phyloP scores from a whole-genome alignment of 2,888 invertebrate species.

The Hypsopygia costalis region DNA sequence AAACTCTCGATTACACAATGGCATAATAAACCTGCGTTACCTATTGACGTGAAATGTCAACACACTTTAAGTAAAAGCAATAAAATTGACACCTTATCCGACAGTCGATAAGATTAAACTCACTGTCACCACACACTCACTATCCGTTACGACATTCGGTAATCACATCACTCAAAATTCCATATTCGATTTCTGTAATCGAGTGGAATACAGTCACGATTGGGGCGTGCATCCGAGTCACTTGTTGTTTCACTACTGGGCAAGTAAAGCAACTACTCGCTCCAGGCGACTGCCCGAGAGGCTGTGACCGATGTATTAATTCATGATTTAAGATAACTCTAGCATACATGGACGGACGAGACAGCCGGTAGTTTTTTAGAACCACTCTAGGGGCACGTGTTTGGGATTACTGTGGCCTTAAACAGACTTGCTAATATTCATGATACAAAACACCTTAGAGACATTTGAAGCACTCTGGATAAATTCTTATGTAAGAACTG shows the following conservation, averaged over 20 bases:
- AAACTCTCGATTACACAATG: too few species aligned
- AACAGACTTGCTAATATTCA: slow-evolving; percentile 1
- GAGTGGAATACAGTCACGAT: slow-evolving; percentile 13
- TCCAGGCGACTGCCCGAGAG: slow-evolving; percentile 19
- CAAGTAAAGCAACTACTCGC: slow-evolving; percentile 23
- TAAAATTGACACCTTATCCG: not conserved
- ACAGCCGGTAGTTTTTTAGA: slow-evolving; percentile 35
- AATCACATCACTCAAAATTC: slow-evolving; percentile 16
- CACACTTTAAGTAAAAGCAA: not conserved
- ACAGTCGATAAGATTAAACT: not conserved
- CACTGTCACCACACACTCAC: not conserved
- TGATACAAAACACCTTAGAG: slow-evolving; percentile 1
- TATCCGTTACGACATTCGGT: not conserved
- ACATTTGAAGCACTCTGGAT: not conserved
- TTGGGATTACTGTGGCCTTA: slow-evolving; percentile 17
- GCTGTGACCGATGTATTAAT: slow-evolving; percentile 48
- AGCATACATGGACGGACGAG: slow-evolving; percentile 25
- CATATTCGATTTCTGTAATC: slow-evolving; percentile 19
- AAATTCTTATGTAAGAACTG: not conserved
- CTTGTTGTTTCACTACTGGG: slow-evolving; percentile 59
- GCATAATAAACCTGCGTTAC: not conserved
- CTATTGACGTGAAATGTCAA: not conserved
- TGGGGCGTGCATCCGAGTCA: slow-evolving; percentile 57
- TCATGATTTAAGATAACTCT: slow-evolving; percentile 55
- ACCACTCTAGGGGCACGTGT: slow-evolving; percentile 26